These are phyloP conservation scores for Ceyx margarethae DNA, from an alignment of 2,113 vertebrate species.

Conservation along the genomic window DNA sequence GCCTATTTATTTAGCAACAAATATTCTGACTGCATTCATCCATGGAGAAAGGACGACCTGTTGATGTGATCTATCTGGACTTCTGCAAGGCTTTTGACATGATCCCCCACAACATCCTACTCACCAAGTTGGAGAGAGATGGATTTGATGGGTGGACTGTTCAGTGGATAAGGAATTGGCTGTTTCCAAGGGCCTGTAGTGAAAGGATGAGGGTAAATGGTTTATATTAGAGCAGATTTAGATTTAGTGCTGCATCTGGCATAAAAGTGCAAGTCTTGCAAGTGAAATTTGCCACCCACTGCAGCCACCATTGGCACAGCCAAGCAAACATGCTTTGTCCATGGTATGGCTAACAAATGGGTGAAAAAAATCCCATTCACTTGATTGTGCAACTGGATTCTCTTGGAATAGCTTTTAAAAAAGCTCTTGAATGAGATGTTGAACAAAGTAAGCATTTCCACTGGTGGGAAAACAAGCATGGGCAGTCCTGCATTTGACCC, in stretches of 20 bases:
- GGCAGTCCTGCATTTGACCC: slow-evolving; percentile 13
- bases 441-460: slow-evolving; percentile 51
- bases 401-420: slow-evolving; percentile 30
- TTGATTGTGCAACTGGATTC: slow-evolving; percentile 58
- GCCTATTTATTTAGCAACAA: not conserved
- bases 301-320: not conserved
- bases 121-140: too few relatives aligned
- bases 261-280: not conserved
- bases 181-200: too few relatives aligned
- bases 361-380: slow-evolving; percentile 24
- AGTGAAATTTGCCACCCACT: slow-evolving; percentile 37
- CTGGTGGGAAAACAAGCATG: slow-evolving; percentile 32
- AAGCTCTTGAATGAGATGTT: slow-evolving; percentile 25
- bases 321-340: slow-evolving; percentile 47
- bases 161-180: too few relatives aligned
- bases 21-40: not conserved
- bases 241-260: not conserved
- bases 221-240: too few relatives aligned
- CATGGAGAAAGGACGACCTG: too few relatives aligned
- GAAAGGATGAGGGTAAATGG: too few relatives aligned
- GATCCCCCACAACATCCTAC: too few relatives aligned
- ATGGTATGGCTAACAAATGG: slow-evolving; percentile 36
- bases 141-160: too few relatives aligned
- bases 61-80: too few relatives aligned
- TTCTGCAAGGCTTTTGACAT: too few relatives aligned